A percentile compares a stretch with the other conserved stretches of the same genome.
Evolutionary conservation across 2,888 invertebrate species (phyloP).

Genomic region (Luperina nickerlii): DNA sequence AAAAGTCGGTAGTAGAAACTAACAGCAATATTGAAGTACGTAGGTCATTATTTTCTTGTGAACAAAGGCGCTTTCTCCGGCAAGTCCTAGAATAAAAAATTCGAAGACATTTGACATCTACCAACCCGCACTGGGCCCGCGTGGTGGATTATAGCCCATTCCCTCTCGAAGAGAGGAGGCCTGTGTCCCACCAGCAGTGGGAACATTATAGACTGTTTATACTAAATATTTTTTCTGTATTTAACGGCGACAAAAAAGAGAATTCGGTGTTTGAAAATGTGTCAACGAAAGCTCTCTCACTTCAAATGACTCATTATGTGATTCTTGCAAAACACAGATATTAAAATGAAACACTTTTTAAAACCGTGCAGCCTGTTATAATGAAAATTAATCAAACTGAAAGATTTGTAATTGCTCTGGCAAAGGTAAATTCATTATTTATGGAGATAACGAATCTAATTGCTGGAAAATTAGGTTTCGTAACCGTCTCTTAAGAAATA

Average conservation of each 20-base stretch:
- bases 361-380: slow-evolving; percentile 23
- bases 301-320: slow-evolving; percentile 13
- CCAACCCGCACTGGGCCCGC: neutral
- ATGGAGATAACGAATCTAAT: slow-evolving; percentile 31
- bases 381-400: slow-evolving; percentile 24
- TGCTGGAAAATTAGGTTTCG: slow-evolving; percentile 29
- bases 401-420: slow-evolving; percentile 21
- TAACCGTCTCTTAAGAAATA: slow-evolving; percentile 22
- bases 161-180: neutral
- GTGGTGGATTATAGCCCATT: neutral
- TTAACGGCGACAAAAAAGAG: neutral
- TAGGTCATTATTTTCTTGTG: neutral
- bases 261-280: slow-evolving; percentile 1
- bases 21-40: neutral
- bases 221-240: neutral
- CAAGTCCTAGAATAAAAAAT: neutral
- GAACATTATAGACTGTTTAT: neutral
- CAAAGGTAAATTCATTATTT: slow-evolving; percentile 39
- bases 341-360: slow-evolving; percentile 15
- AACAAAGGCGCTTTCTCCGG: neutral
- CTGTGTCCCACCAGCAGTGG: neutral
- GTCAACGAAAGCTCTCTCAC: slow-evolving; percentile 7
- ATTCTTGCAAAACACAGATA: slow-evolving; percentile 8
- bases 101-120: neutral
- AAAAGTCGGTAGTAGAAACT: neutral